Percentiles rank a stretch among this genome's conserved stretches.
These are phyloP conservation scores for Edolisoma coerulescens DNA, from an alignment of 2,113 vertebrate species.

Conservation along the genomic window DNA sequence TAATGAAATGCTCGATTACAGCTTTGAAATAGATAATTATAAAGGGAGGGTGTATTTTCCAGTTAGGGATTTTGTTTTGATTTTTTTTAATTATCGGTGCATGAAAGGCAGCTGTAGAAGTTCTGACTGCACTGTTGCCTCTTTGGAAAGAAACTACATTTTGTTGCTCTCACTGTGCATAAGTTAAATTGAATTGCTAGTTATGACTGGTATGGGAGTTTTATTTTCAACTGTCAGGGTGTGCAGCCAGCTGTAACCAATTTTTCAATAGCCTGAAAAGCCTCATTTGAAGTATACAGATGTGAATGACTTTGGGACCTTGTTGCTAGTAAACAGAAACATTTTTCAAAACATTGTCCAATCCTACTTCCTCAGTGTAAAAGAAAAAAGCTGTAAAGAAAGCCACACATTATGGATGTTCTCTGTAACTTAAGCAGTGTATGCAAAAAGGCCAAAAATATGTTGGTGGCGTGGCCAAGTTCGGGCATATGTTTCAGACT, in stretches of 20 bases:
- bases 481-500: not conserved
- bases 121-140: not conserved
- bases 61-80: slow-evolving; percentile 44
- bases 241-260: slow-evolving; percentile 33
- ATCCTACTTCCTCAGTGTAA: not conserved
- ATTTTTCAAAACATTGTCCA: not conserved
- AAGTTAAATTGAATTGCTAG: slow-evolving; percentile 43
- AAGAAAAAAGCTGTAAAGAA: not conserved
- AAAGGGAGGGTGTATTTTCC: slow-evolving; percentile 36
- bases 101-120: slow-evolving; percentile 47
- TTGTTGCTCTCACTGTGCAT: slow-evolving; percentile 19
- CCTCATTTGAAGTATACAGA: slow-evolving; percentile 13
- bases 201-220: slow-evolving; percentile 28
- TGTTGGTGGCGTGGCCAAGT: not conserved
- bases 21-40: slow-evolving; percentile 61
- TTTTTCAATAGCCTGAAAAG: slow-evolving; percentile 48
- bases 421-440: not conserved
- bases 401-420: not conserved
- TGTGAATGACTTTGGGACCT: not conserved
- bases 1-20: slow-evolving; percentile 57
- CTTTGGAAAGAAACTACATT: slow-evolving; percentile 11
- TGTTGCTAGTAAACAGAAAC: not conserved
- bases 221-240: slow-evolving; percentile 31
- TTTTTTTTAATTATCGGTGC: slow-evolving; percentile 41
- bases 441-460: not conserved